These are phyloP conservation scores for Brachionus asplanchnoidis DNA, from an alignment of 1,140 invertebrate species.

Conservation along the genomic window DNA sequence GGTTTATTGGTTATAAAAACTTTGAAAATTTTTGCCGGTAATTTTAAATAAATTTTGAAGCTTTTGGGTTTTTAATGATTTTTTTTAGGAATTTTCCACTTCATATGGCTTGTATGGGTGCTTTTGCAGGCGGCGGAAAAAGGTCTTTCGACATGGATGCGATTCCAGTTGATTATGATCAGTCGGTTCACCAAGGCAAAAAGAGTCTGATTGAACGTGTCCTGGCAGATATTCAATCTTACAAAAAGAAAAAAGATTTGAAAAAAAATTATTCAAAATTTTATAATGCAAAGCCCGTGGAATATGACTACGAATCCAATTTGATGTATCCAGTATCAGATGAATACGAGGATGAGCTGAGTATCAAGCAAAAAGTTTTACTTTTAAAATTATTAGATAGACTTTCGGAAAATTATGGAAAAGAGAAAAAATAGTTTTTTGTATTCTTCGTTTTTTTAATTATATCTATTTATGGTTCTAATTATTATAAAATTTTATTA, in stretches of 20 bases:
- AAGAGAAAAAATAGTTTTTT: not conserved
- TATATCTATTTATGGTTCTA: not conserved
- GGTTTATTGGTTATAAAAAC: not conserved
- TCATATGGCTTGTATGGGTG: conserved; percentile 32
- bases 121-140: conserved; percentile 37
- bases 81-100: not conserved
- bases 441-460: not conserved
- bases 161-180: not conserved
- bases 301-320: not conserved
- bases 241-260: not conserved
- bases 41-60: not conserved
- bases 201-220: not conserved
- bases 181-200: not conserved
- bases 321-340: not conserved
- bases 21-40: conserved; percentile 6
- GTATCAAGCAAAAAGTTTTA: not conserved
- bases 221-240: not conserved
- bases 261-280: not conserved
- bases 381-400: not conserved
- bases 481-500: not conserved
- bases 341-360: not conserved
- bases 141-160: not conserved
- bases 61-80: not conserved
- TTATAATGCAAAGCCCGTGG: not conserved
- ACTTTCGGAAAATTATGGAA: not conserved